Evolutionary conservation across 2,113 vertebrate species (phyloP), one percentile per base, ranked within the genome.

Genomic region (Orientallactaga bullata): DNA sequence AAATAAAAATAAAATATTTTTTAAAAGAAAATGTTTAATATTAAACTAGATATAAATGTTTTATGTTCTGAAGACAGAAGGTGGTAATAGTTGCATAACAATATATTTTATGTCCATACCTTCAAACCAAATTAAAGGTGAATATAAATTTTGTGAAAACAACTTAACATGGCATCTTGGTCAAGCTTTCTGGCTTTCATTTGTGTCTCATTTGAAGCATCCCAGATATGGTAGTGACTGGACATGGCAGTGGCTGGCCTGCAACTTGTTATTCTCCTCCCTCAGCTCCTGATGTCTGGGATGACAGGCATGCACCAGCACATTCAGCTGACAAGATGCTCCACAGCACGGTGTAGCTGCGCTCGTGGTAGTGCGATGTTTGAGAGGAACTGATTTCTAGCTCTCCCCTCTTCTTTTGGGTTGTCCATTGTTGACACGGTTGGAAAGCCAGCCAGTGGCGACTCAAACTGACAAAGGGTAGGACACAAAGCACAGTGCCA

Each of bases 401-500:
- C 24, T 28, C 80, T 61, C 3, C 21, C 8, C 4, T 60, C 18
- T n/a, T 83, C 35, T 39, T 86, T 65, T 28, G 2, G 37, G 32
- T 35, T 80, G 35, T 65, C 24, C 60, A n/a, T 58, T 73, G 51
- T 80, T 79, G 66, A 1, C 42, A 83, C 30, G 51, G 32, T 39
- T 42, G 68, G 69, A 78, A 94, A 89, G 17, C 20, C 77, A 28
- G 21, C 18, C 28, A 61, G 78, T n/a, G 47, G 11, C 7, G 55
- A 65, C 32, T 68, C 88, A 89, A 89, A 80, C 30, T 92, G 93
- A 86, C 61, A 91, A 26, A 26, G 47, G 6, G 2, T 24, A 65
- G 39, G 5, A 51, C 51, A n/a, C 77, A 69, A 72, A 61, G 13
- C 51, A 42, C 13, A 21, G 5, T 51, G 11, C 61, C 63, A 30